A percentile compares a stretch with the other conserved stretches of the same genome.
Evolutionary conservation across 2,797 vertebrate genomes (phyloP).

Genomic region (Helicolenus hilgendorfi): DNA sequence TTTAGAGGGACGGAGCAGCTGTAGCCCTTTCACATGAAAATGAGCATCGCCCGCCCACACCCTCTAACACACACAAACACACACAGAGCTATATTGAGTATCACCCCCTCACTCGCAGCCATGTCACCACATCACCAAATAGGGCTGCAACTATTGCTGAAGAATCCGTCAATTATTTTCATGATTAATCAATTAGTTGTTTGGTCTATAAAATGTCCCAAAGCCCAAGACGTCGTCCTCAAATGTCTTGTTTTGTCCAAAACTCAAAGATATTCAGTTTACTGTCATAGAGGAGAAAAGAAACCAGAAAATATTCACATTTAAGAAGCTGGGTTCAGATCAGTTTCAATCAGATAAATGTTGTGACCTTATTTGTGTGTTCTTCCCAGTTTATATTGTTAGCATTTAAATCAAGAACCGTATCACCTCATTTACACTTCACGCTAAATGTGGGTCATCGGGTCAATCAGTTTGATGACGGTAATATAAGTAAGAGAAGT

Average conservation of each 20-base stretch:
- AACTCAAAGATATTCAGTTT: no score
- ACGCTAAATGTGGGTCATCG: not conserved
- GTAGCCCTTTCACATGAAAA: conserved; percentile 88
- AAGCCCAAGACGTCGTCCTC: no score
- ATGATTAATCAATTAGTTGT: no score
- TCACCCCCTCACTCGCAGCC: not conserved
- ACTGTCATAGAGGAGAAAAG: no score
- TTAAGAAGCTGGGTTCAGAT: not conserved
- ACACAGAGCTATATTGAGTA: not conserved
- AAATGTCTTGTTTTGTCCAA: no score
- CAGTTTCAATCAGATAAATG: not conserved
- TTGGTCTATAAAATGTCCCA: no score
- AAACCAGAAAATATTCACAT: not conserved
- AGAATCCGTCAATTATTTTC: no score
- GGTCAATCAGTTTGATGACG: not conserved
- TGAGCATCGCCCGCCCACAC: conserved; percentile 59
- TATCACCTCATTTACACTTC: not conserved
- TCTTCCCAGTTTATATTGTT: not conserved
- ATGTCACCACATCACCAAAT: not conserved
- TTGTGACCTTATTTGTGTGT: not conserved
- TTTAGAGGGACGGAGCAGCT: conserved; percentile 82
- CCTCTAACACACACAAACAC: conserved; percentile 23
- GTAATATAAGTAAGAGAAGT: not conserved
- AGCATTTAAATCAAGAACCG: not conserved
- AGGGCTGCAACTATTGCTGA: not conserved